Percentiles rank a stretch among this genome's conserved stretches.
These are phyloP conservation scores for Ctenomys sociabilis DNA, from an alignment of 2,113 vertebrate genomes.

Conservation along the genomic window DNA sequence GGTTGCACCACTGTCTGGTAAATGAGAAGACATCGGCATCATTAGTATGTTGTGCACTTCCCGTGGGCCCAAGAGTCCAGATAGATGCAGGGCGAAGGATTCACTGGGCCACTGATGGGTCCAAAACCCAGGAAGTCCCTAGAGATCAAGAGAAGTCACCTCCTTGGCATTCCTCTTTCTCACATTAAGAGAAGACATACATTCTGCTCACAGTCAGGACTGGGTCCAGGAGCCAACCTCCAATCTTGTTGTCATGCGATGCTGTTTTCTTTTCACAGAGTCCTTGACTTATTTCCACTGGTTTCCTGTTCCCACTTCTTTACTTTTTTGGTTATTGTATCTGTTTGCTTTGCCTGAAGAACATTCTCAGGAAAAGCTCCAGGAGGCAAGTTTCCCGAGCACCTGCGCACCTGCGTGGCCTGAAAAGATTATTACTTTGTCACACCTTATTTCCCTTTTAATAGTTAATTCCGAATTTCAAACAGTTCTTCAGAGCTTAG, in stretches of 20 bases:
- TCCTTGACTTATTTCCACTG: background rate
- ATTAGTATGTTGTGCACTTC: background rate
- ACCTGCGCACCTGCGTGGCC: background rate
- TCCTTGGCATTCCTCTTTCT: background rate
- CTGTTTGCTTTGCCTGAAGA: background rate
- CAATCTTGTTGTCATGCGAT: background rate
- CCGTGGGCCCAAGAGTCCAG: background rate
- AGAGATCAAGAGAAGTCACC: background rate
- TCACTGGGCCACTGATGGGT: background rate
- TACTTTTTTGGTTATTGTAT: background rate
- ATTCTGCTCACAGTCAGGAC: background rate
- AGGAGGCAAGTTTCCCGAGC: background rate
- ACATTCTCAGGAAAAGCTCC: background rate
- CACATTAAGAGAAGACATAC: background rate
- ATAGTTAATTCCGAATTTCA: background rate
- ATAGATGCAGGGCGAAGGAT: too few relatives aligned
- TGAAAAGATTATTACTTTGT: background rate
- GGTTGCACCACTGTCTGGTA: background rate
- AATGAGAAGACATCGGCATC: background rate
- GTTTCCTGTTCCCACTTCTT: background rate
- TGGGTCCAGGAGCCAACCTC: background rate
- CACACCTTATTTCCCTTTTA: background rate
- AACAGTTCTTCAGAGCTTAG: background rate
- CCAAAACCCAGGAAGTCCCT: background rate
- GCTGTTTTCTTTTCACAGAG: background rate